phyloP scores from a whole-genome alignment of 2,797 vertebrate species.

The Sitta carolinensis region DNA sequence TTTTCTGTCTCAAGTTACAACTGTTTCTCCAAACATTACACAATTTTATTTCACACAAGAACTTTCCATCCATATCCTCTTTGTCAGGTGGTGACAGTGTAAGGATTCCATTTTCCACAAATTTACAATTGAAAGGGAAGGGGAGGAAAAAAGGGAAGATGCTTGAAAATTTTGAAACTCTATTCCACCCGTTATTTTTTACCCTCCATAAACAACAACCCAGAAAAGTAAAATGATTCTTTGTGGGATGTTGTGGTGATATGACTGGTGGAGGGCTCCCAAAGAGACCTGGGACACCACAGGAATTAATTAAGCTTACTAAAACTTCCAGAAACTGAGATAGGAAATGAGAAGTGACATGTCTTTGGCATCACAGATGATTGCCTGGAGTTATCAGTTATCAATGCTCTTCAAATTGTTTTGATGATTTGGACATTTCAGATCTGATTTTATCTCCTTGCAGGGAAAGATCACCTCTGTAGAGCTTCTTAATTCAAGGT shows the following conservation, averaged over 20 bases:
- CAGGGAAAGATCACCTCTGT: background rate
- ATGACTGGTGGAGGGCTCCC: background rate
- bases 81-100: background rate
- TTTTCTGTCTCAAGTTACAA: background rate
- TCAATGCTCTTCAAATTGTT: background rate
- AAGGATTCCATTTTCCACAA: background rate
- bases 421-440: background rate
- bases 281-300: background rate
- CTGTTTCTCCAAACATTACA: background rate
- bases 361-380: background rate
- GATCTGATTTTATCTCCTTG: background rate
- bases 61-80: background rate
- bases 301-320: no score
- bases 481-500: background rate
- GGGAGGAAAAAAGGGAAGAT: background rate
- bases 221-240: background rate
- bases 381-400: background rate
- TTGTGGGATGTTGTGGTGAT: background rate
- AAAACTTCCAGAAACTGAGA: background rate
- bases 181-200: background rate
- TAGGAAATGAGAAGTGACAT: background rate
- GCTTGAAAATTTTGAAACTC: background rate
- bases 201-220: background rate
- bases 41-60: background rate
- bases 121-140: background rate